Evolutionary conservation across 2,888 invertebrate species (phyloP).

Genomic region (Tipula lateralis): DNA sequence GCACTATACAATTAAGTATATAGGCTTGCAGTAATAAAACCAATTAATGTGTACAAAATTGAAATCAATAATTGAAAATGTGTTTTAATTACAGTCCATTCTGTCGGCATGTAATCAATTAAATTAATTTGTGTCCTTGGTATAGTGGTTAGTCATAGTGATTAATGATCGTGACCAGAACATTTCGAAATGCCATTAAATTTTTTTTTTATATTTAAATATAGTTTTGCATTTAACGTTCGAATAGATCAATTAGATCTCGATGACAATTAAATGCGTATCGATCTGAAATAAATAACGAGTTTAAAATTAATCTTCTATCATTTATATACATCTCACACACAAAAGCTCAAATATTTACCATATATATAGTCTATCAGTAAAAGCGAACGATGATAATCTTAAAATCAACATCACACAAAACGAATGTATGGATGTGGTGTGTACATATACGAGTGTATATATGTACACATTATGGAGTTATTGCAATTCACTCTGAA

Average conservation of each 20-base stretch:
- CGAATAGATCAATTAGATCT: background rate
- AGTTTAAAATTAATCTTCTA: background rate
- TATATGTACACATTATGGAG: background rate
- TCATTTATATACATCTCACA: background rate
- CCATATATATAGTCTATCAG: background rate
- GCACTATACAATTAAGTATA: background rate
- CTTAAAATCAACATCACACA: background rate
- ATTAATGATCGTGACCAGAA: background rate
- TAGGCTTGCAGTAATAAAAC: background rate
- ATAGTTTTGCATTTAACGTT: too few relatives aligned
- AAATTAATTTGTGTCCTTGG: background rate
- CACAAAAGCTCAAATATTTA: background rate
- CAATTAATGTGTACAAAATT: background rate
- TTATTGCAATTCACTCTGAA: background rate
- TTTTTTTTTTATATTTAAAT: background rate
- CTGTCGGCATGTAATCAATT: background rate
- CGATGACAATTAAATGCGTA: background rate
- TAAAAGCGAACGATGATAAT: background rate
- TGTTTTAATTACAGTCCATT: background rate
- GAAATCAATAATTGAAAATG: background rate
- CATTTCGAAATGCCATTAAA: background rate
- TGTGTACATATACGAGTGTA: background rate
- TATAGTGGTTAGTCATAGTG: background rate
- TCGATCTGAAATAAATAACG: background rate
- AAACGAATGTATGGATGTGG: background rate